Evolutionary conservation across 2,797 vertebrate species (phyloP).

Genomic region (Cyprinodon diabolis): DNA sequence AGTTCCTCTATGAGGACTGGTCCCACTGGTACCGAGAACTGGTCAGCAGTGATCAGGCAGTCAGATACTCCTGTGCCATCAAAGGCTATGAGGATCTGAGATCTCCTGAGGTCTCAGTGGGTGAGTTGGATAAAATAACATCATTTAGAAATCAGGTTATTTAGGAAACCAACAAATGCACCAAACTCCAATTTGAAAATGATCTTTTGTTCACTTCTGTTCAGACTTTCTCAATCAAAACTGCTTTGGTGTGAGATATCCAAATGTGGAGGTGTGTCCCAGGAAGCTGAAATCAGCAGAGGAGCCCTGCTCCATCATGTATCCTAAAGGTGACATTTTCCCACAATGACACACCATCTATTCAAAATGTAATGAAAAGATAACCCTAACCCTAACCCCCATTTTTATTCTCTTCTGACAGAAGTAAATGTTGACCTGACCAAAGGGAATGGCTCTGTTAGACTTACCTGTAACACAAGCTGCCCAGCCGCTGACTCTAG

Average conservation of each 20-base stretch:
- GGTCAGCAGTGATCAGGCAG: constrained; percentile 32
- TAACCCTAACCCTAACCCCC: neutral
- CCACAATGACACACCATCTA: neutral
- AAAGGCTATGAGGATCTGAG: constrained; percentile 30
- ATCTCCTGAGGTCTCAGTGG: constrained; percentile 42
- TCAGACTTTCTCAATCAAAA: constrained; percentile 27
- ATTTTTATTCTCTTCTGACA: constrained; percentile 9
- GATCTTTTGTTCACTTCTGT: neutral
- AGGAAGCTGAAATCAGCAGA: neutral
- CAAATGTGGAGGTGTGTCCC: constrained; percentile 21
- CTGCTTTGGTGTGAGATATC: constrained; percentile 36
- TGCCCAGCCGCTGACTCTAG: constrained; percentile 14
- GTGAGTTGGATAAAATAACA: constrained; percentile 20
- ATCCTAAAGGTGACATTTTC: constrained; percentile 34
- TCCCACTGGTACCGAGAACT: constrained; percentile 43
- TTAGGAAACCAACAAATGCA: neutral
- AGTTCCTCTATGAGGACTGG: constrained; percentile 33
- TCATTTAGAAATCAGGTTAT: neutral
- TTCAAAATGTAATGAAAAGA: neutral
- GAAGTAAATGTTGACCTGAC: constrained; percentile 4
- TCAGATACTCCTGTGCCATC: constrained; percentile 51
- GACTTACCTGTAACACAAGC: constrained; percentile 12
- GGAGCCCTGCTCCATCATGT: constrained; percentile 38
- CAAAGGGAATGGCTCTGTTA: neutral
- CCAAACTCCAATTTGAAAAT: neutral